Base-by-base conservation (phyloP, 1,140 invertebrate species). In the Saccostrea cuccullata region DNA sequence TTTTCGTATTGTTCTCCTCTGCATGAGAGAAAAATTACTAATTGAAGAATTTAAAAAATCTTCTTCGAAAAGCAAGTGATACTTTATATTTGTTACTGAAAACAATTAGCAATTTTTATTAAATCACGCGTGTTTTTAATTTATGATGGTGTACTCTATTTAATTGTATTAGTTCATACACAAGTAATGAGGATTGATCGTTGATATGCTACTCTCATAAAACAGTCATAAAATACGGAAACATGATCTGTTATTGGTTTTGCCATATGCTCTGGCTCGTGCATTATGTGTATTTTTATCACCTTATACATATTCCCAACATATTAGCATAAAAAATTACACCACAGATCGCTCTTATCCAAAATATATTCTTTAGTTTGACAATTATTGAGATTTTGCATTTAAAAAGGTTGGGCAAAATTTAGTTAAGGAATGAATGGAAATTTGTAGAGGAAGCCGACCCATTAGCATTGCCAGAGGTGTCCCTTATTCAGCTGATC, bases 391-490 rank as follows among this genome's bases (percentile, higher is more conserved):
- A 77, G 26, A 77, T 36, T 36, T 36, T 77, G 70, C 26, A 77
- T 77, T 77, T 2, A 23, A 30, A 30, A 15, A 36, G 30, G 26
- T 36, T 26, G 11, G 11, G 26, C 9, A 36, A 20, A 6, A 17
- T 5, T 64, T n/a, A 64, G 20, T 20, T 20, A 20, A 20, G 6
- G 20, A 64, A 64, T 64, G 58, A 26, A 36, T 30, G 26, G 60
- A 23, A 67, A 67, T 77, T 77, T 77, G 70, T 77, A 77, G 70
- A 77, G 13, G 9, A 36, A 30, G 30, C n/a, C 13, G 26, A 26
- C 15, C 70, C 30, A 47, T 84, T 84, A 84, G 26, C 84, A 85
- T 30, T 64, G 47, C 84, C 84, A 85, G 6, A 85, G 12, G 26
- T 64, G 12, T 23, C 47, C 47, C 23, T 58, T 60, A 23, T 58